Conservation (phyloP, 2,113 vertebrate genomes). For the Cephalopterus ornatus region DNA sequence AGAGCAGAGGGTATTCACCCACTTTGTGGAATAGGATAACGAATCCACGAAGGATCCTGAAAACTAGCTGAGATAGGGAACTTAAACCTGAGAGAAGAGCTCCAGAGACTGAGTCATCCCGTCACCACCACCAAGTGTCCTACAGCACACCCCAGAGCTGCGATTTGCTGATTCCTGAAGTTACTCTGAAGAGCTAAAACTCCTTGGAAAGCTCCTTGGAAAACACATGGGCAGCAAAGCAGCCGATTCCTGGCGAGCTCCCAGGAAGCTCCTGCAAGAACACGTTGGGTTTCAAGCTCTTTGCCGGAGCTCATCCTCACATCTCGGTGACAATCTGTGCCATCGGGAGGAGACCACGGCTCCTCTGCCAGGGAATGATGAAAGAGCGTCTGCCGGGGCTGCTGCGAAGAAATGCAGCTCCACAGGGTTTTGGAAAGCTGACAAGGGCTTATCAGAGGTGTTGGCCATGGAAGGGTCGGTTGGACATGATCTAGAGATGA, state of each 20-base stretch:
- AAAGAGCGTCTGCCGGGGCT: background rate
- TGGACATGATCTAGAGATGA: background rate
- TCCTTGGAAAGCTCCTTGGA: background rate
- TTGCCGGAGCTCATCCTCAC: background rate
- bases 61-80: background rate
- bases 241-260: background rate
- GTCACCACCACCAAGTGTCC: accelerated
- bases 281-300: background rate
- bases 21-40: accelerated
- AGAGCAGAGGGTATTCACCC: background rate
- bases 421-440: background rate
- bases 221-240: background rate
- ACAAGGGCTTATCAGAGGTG: background rate
- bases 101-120: background rate
- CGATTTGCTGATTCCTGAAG: background rate
- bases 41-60: background rate
- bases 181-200: background rate
- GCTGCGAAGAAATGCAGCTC: background rate
- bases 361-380: background rate
- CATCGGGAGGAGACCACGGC: background rate
- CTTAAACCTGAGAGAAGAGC: background rate
- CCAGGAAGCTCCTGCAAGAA: background rate
- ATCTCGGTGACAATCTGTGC: background rate
- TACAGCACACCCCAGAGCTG: background rate
- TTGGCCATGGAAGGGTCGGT: accelerated